Conservation (phyloP, 2,113 vertebrate species). For the Paedocypris sp. region DNA sequence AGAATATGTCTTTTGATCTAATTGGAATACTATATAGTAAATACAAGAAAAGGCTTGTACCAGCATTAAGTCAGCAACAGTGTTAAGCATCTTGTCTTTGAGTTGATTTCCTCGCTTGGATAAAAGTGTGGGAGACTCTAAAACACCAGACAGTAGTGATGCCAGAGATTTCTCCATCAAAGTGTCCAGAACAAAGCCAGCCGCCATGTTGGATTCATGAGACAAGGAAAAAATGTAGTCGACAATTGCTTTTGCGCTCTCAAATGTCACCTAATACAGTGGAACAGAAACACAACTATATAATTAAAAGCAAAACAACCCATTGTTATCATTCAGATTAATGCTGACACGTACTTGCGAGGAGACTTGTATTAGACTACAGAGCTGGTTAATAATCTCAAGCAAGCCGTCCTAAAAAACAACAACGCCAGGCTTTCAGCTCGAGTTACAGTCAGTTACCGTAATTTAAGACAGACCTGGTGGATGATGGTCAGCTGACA, state of each 20-base stretch:
- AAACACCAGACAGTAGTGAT: constrained; percentile 47
- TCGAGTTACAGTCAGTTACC: not conserved
- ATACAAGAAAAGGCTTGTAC: no score
- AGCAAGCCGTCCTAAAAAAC: constrained; percentile 45
- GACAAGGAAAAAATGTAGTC: constrained; percentile 31
- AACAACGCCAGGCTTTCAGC: not conserved
- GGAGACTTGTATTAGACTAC: constrained; percentile 51
- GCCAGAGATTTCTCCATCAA: constrained; percentile 38
- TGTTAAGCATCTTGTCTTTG: constrained; percentile 45
- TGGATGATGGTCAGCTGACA: constrained; percentile 43
- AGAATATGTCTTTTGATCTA: not conserved
- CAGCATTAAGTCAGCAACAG: constrained; percentile 52
- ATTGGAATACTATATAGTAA: no score
- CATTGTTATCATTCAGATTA: not conserved
- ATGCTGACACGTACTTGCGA: constrained; percentile 51
- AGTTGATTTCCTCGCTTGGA: constrained; percentile 19
- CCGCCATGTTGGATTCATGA: not conserved
- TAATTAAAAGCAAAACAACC: not conserved
- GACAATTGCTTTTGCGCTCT: constrained; percentile 42
- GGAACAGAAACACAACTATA: not conserved
- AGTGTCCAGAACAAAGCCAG: constrained; percentile 17
- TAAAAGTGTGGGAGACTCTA: constrained; percentile 39
- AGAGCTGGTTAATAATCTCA: constrained; percentile 50
- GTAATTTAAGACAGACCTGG: no score
- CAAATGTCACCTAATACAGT: constrained; percentile 53